Evolutionary conservation across 1,140 invertebrate genomes (phyloP).

Genomic region (Carposina sasakii): DNA sequence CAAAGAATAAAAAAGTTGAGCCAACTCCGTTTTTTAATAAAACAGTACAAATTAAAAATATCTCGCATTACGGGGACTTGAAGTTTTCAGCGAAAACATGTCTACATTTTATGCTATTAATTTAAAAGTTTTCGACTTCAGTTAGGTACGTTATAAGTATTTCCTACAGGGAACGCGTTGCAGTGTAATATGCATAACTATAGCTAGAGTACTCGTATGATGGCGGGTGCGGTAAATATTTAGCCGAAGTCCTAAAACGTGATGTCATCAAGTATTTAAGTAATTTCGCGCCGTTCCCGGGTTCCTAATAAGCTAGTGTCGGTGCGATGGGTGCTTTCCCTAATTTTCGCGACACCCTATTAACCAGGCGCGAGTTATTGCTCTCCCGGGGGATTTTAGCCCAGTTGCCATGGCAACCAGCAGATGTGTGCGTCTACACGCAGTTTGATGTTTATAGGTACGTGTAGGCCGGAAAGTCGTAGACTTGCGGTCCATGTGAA

Average conservation of each 20-base stretch:
- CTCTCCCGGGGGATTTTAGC: constrained; percentile 41
- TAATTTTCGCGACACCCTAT: constrained; percentile 62
- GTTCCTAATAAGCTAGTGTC: constrained; percentile 52
- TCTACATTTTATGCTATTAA: constrained; percentile 55
- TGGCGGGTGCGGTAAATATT: constrained; percentile 47
- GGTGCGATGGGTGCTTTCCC: constrained; percentile 44
- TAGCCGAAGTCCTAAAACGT: constrained; percentile 29
- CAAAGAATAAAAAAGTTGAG: no score
- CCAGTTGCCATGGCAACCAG: constrained; percentile 35
- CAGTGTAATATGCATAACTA: no score
- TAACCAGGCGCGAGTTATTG: constrained; percentile 57
- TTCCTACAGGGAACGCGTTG: no score
- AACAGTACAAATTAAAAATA: no score
- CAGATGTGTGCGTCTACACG: constrained; percentile 38
- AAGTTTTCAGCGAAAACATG: no score
- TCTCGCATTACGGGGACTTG: no score
- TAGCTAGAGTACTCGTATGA: no score
- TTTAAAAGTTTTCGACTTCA: constrained; percentile 46
- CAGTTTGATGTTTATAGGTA: constrained; percentile 36
- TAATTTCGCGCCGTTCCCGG: constrained; percentile 49
- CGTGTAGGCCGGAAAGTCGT: constrained; percentile 37
- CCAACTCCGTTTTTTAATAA: no score
- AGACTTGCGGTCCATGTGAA: constrained; percentile 40
- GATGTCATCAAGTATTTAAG: constrained; percentile 56
- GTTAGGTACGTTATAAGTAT: no score